Percentiles rank a stretch among this genome's conserved stretches.
These are phyloP conservation scores for Erebia ligea DNA, from an alignment of 2,888 invertebrate species.

Conservation along the genomic window DNA sequence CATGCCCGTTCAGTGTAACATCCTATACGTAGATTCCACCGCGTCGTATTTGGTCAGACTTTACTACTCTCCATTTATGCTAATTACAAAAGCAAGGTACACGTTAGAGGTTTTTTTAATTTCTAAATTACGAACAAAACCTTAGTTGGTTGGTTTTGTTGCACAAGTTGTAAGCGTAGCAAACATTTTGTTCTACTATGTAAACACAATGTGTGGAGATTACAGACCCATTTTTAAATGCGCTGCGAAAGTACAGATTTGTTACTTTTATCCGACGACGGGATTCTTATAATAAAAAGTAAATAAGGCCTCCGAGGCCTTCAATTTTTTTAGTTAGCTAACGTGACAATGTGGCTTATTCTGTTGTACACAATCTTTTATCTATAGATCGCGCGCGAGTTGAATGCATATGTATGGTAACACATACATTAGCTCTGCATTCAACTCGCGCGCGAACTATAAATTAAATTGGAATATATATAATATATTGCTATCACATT, in stretches of 20 bases:
- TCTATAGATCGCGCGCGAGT: too few relatives aligned
- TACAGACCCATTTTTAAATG: constrained; percentile 14
- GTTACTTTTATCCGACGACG: neutral
- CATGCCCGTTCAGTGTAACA: too few relatives aligned
- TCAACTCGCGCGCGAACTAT: too few relatives aligned
- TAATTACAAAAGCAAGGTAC: constrained; percentile 10
- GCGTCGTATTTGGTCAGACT: neutral
- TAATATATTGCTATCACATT: too few relatives aligned
- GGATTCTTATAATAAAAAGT: neutral
- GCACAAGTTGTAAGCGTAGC: constrained; percentile 18
- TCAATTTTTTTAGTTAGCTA: too few relatives aligned
- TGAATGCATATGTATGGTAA: too few relatives aligned
- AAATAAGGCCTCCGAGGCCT: too few relatives aligned
- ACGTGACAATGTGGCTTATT: too few relatives aligned
- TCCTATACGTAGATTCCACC: too few relatives aligned
- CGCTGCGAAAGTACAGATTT: neutral
- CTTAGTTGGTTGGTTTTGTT: constrained; percentile 30
- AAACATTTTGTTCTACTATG: constrained; percentile 9
- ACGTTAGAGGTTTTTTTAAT: constrained; percentile 43
- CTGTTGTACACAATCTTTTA: too few relatives aligned
- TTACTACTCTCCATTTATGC: neutral
- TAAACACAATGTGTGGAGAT: constrained; percentile 19
- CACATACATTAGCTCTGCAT: too few relatives aligned
- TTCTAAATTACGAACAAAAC: constrained; percentile 38
- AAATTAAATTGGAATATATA: too few relatives aligned